Evolutionary conservation across 2,113 vertebrate species (phyloP).

Genomic region (Fukomys damarensis): DNA sequence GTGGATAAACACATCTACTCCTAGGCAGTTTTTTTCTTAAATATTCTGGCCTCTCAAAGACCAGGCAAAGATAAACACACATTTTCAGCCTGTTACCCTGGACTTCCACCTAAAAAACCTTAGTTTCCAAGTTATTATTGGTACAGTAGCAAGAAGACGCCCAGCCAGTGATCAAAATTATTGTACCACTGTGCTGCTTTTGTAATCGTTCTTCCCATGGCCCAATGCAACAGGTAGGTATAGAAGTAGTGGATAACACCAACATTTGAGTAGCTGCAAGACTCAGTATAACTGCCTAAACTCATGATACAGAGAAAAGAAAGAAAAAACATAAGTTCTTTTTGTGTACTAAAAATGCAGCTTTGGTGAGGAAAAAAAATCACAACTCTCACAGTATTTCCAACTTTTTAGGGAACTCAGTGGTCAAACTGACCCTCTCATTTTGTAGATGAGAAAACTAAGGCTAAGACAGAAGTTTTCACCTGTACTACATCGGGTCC

Average conservation of each 20-base stretch:
- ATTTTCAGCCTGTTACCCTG: background rate
- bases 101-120: background rate
- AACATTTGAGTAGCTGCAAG: background rate
- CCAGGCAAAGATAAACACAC: background rate
- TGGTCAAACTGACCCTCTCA: background rate
- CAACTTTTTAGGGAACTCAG: background rate
- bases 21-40: background rate
- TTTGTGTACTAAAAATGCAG: background rate
- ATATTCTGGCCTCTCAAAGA: background rate
- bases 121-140: background rate
- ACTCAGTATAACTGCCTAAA: background rate
- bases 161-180: background rate
- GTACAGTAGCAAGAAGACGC: background rate
- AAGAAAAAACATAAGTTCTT: background rate
- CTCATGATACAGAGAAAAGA: background rate
- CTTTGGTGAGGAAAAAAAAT: background rate
- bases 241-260: background rate
- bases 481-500: background rate
- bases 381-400: background rate
- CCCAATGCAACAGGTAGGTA: background rate
- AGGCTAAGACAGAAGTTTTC: background rate
- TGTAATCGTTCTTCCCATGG: background rate
- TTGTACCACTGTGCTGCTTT: rapidly evolving
- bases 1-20: background rate
- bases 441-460: background rate